These are phyloP conservation scores for Cephus nigrinus DNA, from an alignment of 2,888 invertebrate species.

Conservation along the genomic window DNA sequence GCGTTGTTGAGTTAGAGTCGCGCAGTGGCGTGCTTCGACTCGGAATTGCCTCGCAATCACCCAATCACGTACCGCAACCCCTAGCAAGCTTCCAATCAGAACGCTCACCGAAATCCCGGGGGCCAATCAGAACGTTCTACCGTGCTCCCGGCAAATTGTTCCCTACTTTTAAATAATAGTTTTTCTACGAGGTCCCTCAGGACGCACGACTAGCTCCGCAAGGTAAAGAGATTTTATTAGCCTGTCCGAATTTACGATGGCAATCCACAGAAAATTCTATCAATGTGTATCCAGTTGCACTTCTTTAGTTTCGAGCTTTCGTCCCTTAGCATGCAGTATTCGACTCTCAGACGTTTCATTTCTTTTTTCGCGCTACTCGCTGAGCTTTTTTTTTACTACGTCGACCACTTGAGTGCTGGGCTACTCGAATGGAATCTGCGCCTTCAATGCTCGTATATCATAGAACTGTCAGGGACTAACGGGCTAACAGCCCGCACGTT, in stretches of 20 bases:
- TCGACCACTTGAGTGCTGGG: too few relatives aligned
- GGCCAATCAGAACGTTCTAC: constrained; percentile 40
- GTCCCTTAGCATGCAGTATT: too few relatives aligned
- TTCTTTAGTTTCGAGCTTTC: too few relatives aligned
- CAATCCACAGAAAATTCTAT: too few relatives aligned
- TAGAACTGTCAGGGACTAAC: constrained; percentile 28
- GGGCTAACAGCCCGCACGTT: constrained; percentile 37
- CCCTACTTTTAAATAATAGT: constrained; percentile 18
- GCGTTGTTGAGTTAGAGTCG: constrained; percentile 54
- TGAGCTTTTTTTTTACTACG: too few relatives aligned
- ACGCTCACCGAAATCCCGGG: constrained; percentile 35
- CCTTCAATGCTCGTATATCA: constrained; percentile 35
- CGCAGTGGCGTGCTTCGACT: constrained; percentile 52
- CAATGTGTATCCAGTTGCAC: too few relatives aligned
- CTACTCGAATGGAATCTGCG: too few relatives aligned
- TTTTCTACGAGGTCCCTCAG: neutral
- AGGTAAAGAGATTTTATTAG: too few relatives aligned
- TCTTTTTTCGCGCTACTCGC: too few relatives aligned
- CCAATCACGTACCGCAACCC: constrained; percentile 43
- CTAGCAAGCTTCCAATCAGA: constrained; percentile 28
- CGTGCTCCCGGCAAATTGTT: constrained; percentile 40
- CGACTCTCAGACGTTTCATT: too few relatives aligned
- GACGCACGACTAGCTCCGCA: too few relatives aligned
- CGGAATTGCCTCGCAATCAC: constrained; percentile 46
- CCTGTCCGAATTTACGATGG: too few relatives aligned